These are phyloP conservation scores for Puma concolor DNA, from an alignment of 2,113 vertebrate species.

Conservation along the genomic window DNA sequence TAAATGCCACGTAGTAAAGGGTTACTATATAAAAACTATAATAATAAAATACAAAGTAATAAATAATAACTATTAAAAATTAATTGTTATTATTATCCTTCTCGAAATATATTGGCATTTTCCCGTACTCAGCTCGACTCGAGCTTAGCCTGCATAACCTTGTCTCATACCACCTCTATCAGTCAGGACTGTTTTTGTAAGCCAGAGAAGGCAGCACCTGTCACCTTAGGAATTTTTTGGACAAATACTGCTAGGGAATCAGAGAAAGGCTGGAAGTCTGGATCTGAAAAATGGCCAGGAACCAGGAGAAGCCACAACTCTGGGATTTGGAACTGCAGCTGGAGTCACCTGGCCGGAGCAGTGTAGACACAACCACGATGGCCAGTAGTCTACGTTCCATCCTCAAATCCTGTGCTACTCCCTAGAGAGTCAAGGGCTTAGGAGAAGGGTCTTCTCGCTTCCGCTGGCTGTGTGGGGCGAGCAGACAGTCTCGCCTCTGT, in stretches of 20 bases:
- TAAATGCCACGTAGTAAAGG: background rate
- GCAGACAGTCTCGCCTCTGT: background rate
- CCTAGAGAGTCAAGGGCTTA: background rate
- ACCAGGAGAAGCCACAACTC: too few species aligned
- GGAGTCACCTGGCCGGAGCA: background rate
- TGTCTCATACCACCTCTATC: background rate
- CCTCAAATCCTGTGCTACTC: background rate
- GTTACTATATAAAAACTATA: background rate
- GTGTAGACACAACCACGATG: accelerated
- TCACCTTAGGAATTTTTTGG: background rate
- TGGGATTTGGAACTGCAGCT: accelerated
- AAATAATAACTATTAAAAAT: background rate
- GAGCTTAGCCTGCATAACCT: background rate
- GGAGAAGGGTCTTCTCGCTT: background rate
- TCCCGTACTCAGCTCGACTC: background rate
- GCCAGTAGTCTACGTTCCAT: accelerated
- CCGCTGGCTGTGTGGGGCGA: accelerated
- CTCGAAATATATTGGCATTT: background rate
- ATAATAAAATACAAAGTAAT: background rate
- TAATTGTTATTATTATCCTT: background rate
- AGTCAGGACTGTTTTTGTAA: background rate
- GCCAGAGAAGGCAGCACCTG: background rate
- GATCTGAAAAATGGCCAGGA: background rate
- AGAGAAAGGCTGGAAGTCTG: background rate
- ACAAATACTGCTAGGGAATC: background rate